A percentile compares a stretch with the other conserved stretches of the same genome.
These are phyloP conservation scores for Sinella curviseta DNA, from an alignment of 1,140 invertebrate species.

Conservation along the genomic window DNA sequence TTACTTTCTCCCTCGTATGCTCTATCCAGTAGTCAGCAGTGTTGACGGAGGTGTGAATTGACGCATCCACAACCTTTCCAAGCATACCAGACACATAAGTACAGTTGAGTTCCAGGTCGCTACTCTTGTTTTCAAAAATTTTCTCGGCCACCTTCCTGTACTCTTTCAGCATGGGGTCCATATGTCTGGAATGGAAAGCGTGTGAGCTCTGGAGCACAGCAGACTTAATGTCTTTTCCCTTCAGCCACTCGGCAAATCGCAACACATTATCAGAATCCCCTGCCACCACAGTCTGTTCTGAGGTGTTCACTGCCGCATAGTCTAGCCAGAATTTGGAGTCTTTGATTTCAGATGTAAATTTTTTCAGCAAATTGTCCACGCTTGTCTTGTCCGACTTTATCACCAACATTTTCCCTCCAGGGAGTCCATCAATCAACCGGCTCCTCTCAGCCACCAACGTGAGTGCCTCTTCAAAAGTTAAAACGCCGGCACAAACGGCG, in stretches of 20 bases:
- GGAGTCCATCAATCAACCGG: neutral
- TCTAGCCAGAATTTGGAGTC: neutral
- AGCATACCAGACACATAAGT: neutral
- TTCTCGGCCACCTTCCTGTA: neutral
- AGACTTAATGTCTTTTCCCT: neutral
- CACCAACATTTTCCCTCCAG: conserved; percentile 8
- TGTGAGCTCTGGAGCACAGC: neutral
- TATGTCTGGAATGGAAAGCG: neutral
- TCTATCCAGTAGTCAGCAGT: neutral
- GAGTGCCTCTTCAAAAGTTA: neutral
- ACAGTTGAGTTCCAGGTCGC: neutral
- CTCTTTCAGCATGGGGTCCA: neutral
- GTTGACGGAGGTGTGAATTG: neutral
- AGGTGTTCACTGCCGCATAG: neutral
- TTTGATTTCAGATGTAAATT: neutral
- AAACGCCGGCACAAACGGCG: conserved; percentile 8
- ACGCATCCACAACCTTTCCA: neutral
- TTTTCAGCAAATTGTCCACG: too few species aligned
- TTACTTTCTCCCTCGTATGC: neutral
- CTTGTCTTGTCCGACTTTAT: neutral
- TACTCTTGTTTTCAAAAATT: neutral
- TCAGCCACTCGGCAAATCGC: neutral
- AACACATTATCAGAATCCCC: neutral
- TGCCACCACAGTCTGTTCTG: neutral
- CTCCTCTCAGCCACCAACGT: neutral